phyloP scores from a whole-genome alignment of 2,797 vertebrate genomes.

The Arnoldichthys spilopterus region DNA sequence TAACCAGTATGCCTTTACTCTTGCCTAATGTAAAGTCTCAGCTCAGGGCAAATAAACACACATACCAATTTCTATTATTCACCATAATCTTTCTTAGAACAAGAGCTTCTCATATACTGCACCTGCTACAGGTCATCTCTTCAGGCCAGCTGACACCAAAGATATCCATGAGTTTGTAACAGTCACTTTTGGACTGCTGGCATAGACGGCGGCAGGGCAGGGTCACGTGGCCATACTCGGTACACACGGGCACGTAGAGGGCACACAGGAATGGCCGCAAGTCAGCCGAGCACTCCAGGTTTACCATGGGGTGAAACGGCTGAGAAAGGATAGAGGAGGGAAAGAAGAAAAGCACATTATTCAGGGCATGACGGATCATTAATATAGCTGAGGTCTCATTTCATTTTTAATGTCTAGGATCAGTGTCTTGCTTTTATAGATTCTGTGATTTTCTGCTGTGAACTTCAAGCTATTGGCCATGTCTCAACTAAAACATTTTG shows the following conservation, averaged over 20 bases:
- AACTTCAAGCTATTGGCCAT: neutral
- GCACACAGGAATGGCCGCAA: slow-evolving; percentile 87
- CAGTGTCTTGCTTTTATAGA: neutral
- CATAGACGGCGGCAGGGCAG: slow-evolving; percentile 86
- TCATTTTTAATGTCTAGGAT: neutral
- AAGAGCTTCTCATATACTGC: neutral
- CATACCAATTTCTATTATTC: neutral
- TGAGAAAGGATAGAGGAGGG: slow-evolving; percentile 52
- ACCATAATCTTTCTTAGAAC: neutral
- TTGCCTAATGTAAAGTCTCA: neutral
- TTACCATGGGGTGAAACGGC: slow-evolving; percentile 91
- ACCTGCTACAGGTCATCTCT: slow-evolving; percentile 90
- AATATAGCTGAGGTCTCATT: neutral
- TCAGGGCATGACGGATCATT: neutral
- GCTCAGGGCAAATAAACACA: neutral
- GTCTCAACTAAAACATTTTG: neutral
- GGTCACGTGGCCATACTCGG: slow-evolving; percentile 85
- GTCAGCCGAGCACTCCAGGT: slow-evolving; percentile 85
- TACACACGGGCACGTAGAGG: slow-evolving; percentile 87
- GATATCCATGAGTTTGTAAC: slow-evolving; percentile 89
- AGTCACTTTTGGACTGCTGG: slow-evolving; percentile 80
- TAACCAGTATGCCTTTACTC: neutral
- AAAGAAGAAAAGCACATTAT: slow-evolving; percentile 3
- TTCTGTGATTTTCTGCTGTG: neutral
- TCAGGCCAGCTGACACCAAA: slow-evolving; percentile 88